Percentiles rank a stretch among this genome's conserved stretches.
Evolutionary conservation across 2,113 vertebrate species (phyloP).

Genomic region (Forbesichthys papilliferus): DNA sequence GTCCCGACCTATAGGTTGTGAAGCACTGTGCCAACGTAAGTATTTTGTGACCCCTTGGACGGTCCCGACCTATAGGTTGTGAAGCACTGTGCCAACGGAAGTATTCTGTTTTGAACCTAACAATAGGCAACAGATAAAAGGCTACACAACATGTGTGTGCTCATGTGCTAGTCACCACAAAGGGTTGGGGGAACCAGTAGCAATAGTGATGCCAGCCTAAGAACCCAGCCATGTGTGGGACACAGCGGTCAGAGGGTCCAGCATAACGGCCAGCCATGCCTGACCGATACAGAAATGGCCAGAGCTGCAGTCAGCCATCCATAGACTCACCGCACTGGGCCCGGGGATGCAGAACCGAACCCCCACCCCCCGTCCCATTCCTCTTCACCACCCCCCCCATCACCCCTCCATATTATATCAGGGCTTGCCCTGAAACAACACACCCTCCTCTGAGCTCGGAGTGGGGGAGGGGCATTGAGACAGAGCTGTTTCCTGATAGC

Average conservation of each 20-base stretch:
- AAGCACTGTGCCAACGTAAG: too few species aligned
- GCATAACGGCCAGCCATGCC: slow-evolving; percentile 43
- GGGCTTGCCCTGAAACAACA: slow-evolving; percentile 27
- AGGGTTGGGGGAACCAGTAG: slow-evolving; percentile 23
- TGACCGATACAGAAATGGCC: slow-evolving; percentile 34
- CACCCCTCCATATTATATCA: slow-evolving; percentile 35
- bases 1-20: too few species aligned
- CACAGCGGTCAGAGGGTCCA: slow-evolving; percentile 16
- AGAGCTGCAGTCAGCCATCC: slow-evolving; percentile 33
- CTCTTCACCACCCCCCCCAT: background rate
- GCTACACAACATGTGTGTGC: background rate
- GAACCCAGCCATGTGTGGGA: slow-evolving; percentile 61
- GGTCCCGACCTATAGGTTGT: too few species aligned
- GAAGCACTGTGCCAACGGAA: too few species aligned
- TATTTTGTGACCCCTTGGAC: too few species aligned
- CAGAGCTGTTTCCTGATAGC: slow-evolving; percentile 14
- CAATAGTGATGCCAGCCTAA: slow-evolving; percentile 11
- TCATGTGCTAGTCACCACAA: slow-evolving; percentile 28
- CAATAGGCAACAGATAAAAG: background rate
- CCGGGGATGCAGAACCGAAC: slow-evolving; percentile 40
- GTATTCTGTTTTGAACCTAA: background rate
- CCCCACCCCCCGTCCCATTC: slow-evolving; percentile 27
- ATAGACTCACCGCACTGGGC: slow-evolving; percentile 36
- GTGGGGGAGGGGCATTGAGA: slow-evolving; percentile 44
- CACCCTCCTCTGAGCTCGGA: slow-evolving; percentile 1